Evolutionary conservation across 2,888 invertebrate genomes (phyloP).

Genomic region (Agonopterix subpropinquella): DNA sequence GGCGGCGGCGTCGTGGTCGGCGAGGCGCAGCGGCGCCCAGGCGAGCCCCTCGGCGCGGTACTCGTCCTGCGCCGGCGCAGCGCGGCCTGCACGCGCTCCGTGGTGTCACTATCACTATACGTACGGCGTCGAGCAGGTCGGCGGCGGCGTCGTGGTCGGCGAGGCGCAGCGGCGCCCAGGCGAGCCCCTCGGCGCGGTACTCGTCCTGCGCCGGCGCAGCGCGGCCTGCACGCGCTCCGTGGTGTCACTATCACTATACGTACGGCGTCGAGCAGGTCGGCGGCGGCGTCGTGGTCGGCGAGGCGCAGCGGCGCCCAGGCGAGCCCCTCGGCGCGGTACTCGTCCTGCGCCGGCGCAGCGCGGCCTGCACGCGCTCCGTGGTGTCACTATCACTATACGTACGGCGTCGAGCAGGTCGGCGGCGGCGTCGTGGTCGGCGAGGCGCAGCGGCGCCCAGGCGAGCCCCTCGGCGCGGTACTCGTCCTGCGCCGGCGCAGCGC

Average conservation of each 20-base stretch:
- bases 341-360: slow-evolving; percentile 81
- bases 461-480: too few relatives aligned
- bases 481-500: not conserved
- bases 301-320: slow-evolving; percentile 37
- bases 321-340: not conserved
- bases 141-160: slow-evolving; percentile 80
- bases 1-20: too few relatives aligned
- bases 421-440: slow-evolving; percentile 62
- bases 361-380: slow-evolving; percentile 90
- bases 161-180: slow-evolving; percentile 37
- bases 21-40: too few relatives aligned
- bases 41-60: too few relatives aligned
- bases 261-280: slow-evolving; percentile 85
- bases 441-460: too few relatives aligned
- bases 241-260: slow-evolving; percentile 1
- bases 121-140: slow-evolving; percentile 83
- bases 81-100: too few relatives aligned
- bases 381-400: slow-evolving; percentile 4
- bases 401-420: slow-evolving; percentile 87
- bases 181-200: not conserved
- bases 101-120: not conserved
- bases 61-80: too few relatives aligned
- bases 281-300: slow-evolving; percentile 78
- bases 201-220: slow-evolving; percentile 80
- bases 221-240: slow-evolving; percentile 91